These are phyloP conservation scores for Sturnus vulgaris DNA, from an alignment of 2,113 vertebrate genomes.

Conservation along the genomic window DNA sequence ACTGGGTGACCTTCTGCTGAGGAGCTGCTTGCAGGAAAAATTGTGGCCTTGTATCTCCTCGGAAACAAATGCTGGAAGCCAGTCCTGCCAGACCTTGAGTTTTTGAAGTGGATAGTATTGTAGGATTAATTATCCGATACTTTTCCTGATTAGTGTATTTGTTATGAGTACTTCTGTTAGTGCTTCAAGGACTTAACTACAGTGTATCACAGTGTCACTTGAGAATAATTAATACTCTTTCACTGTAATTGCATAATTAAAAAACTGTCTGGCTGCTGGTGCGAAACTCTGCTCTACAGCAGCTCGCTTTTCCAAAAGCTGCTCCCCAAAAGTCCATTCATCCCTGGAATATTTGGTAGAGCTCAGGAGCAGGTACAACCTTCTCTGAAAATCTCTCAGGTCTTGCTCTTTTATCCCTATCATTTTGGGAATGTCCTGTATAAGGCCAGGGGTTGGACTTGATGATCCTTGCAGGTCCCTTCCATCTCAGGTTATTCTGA, in stretches of 20 bases:
- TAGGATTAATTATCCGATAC: conserved; percentile 50
- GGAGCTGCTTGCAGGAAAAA: conserved; percentile 8
- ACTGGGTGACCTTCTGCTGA: conserved; percentile 33
- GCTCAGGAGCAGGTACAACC: rapidly evolving
- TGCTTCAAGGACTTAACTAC: conserved; percentile 57
- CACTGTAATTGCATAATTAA: conserved; percentile 53
- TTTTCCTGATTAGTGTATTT: conserved; percentile 49
- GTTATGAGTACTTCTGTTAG: conserved; percentile 25
- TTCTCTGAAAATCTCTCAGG: neutral
- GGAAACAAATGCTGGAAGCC: conserved; percentile 42
- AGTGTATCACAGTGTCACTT: neutral
- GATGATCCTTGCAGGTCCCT: neutral
- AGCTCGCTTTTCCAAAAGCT: neutral
- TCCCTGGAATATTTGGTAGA: neutral
- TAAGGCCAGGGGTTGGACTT: neutral
- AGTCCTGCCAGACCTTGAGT: conserved; percentile 42
- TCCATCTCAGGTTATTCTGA: neutral
- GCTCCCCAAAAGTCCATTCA: neutral
- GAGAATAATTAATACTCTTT: conserved; percentile 37
- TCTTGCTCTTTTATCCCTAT: neutral
- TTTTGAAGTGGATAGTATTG: neutral
- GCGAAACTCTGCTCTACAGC: neutral
- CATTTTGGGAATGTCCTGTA: neutral
- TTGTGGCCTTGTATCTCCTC: conserved; percentile 36
- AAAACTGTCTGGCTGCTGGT: conserved; percentile 14